Evolutionary conservation across 2,113 vertebrate species (phyloP), one percentile per base, ranked within the genome.

Genomic region (Brachyhypopomus occidentalis): DNA sequence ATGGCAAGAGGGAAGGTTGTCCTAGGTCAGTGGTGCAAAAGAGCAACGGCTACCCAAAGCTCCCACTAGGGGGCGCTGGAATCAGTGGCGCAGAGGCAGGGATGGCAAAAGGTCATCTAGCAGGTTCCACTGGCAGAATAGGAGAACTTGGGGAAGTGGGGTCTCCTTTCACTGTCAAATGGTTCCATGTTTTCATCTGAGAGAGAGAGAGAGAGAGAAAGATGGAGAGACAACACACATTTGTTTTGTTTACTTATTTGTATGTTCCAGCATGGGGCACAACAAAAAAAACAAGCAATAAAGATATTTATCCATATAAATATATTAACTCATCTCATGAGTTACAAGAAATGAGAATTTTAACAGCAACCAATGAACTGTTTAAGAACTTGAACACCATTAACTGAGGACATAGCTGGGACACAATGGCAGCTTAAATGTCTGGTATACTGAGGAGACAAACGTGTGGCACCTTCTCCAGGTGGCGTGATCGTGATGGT

Each of bases 401-500:
- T 14, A 62, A 75, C 25, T 38, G 34, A 41, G 52, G 12, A 74
- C 19, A 58, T 48, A 27, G 16, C 72, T 58, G 72, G 45, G 30
- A 55, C 27, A 11, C 56, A 16, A 7, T 27, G 25, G 14, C 67
- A 55, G 19, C 67, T 66, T 79, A 77, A 48, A 55, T 22, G 17
- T 60, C 70, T 55, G 77, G 69, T 25, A 38, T 63, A 55, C 70
- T 23, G 0, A 7, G 16, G 75, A 11, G 27, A 83, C 22, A 5
- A 45, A 36, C 3, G 8, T 70, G 66, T 27, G 20, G 87, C 94
- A 98, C 97, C 97, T 97, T 97, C 96, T 94, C 97, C 97, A 1
- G 97, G 97, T 38, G 97, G 97, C 8, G 97, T 98, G 88, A 98
- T 98, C 73, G 97, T 98, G 93, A 96, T 96, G 91, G 94, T 96